Evolutionary conservation across 2,797 vertebrate species (phyloP), one percentile per base, ranked within the genome.

Genomic region (Ceyx erithaca): DNA sequence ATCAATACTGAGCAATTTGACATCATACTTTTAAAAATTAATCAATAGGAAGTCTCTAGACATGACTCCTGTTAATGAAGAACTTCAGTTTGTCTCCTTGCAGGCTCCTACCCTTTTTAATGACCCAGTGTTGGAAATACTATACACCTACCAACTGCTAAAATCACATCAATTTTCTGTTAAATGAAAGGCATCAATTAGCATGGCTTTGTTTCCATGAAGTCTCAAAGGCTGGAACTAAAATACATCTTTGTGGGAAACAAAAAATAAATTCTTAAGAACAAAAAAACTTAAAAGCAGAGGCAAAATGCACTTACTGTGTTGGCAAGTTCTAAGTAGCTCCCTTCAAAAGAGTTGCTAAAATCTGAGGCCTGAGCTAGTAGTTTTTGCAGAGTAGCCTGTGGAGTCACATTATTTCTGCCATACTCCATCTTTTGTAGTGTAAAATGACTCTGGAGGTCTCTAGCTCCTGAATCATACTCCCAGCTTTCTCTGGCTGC

Each of bases 401-500:
- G 96, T 76, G 94, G 97, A 69, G 93, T 97, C 81, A 93, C 35
- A 31, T 91, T 77, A 49, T 72, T 96, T 63, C 95, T 81, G 6
- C 95, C 90, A 66, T 52, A 95, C 23, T 97, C 97, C 18, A 97
- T 67, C 46, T 98, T 98, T 83, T 97, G 98, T 37, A 98, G 85
- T 8, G 80, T 61, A 43, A 92, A 90, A 61, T 96, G 69, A 67
- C 78, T 92, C 46, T 97, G 97, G 31, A 97, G 80, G 37, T 98
- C 98, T 92, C 97, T 98, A 19, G 95, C 97, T 70, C 98, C 97
- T 18, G 98, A 98, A 96, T 98, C 97, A 51, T 98, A 98, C 51
- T 98, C 98, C 98, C 98, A 98, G 87, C 98, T 98, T 81, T 98
- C 98, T 76, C 94, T 97, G 94, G 97, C 97, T 63, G 96, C 97